A percentile compares a stretch with the other conserved stretches of the same genome.
phyloP scores from a whole-genome alignment of 2,888 invertebrate genomes.

The Drosophila phalerata region DNA sequence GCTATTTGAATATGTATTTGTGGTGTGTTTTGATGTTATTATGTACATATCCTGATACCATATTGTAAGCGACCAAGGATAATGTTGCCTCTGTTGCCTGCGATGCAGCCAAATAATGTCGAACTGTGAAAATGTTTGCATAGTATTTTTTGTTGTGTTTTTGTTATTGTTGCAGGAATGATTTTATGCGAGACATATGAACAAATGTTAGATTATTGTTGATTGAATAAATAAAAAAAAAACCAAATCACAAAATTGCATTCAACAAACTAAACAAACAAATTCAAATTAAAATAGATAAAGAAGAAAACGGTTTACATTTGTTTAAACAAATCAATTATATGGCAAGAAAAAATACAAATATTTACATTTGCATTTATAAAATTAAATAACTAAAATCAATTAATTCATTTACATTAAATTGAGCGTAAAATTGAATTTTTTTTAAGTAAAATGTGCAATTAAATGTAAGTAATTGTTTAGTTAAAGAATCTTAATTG shows the following conservation, averaged over 20 bases:
- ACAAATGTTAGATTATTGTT: conserved; percentile 9
- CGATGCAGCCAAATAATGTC: conserved; percentile 85
- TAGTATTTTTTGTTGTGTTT: conserved; percentile 49
- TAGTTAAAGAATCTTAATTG: conserved; percentile 7
- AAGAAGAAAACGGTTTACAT: conserved; percentile 9
- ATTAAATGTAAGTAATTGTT: conserved; percentile 26
- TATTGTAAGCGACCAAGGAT: conserved; percentile 85
- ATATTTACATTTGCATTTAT: conserved; percentile 6
- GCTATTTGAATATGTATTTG: conserved; percentile 12
- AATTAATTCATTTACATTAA: conserved; percentile 32
- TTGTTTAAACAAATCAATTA: background rate
- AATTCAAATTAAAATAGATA: conserved; percentile 9
- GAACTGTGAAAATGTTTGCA: conserved; percentile 79
- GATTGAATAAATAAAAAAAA: conserved; percentile 14
- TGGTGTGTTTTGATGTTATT: conserved; percentile 26
- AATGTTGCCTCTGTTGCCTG: conserved; percentile 82
- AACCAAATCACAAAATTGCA: background rate
- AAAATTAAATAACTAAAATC: conserved; percentile 7
- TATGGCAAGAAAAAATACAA: background rate
- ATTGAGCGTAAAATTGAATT: conserved; percentile 32
- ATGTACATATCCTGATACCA: conserved; percentile 80
- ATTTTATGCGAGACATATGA: conserved; percentile 22
- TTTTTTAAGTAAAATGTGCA: conserved; percentile 27
- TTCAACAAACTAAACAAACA: conserved; percentile 21
- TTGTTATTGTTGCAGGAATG: conserved; percentile 33